These are phyloP conservation scores for Epinephelus fuscoguttatus DNA, from an alignment of 2,113 vertebrate species.

Conservation along the genomic window DNA sequence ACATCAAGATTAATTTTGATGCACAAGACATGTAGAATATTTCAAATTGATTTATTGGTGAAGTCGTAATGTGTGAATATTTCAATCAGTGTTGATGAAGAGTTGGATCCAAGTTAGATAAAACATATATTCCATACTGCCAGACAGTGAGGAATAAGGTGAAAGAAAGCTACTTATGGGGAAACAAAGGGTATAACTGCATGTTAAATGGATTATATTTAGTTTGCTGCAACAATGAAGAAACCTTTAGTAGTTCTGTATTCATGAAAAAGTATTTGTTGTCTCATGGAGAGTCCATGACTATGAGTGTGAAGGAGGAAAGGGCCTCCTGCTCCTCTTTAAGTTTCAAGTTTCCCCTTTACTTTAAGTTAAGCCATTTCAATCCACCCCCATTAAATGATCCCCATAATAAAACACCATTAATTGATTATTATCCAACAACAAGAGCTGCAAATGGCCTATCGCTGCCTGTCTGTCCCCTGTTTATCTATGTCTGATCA, in stretches of 20 bases:
- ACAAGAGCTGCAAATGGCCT: slow-evolving; percentile 67
- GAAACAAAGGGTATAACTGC: background rate
- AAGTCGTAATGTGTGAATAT: background rate
- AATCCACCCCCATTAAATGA: slow-evolving; percentile 57
- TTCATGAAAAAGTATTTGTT: background rate
- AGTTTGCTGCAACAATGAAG: background rate
- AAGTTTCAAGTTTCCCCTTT: slow-evolving; percentile 51
- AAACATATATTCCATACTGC: background rate
- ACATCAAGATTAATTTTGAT: too few species aligned
- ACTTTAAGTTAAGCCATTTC: slow-evolving; percentile 56
- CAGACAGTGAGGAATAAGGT: background rate
- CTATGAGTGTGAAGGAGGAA: background rate
- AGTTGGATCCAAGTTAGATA: background rate
- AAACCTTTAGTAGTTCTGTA: background rate
- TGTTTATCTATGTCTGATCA: slow-evolving; percentile 74
- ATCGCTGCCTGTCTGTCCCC: slow-evolving; percentile 57
- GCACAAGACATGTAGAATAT: too few species aligned
- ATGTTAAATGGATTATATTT: background rate
- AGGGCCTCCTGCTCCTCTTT: background rate
- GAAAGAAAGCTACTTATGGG: background rate
- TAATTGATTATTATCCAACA: slow-evolving; percentile 78
- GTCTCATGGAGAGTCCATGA: background rate
- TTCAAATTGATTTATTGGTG: too few species aligned
- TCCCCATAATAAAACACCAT: slow-evolving; percentile 69
- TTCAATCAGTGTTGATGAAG: background rate